Base-by-base conservation (phyloP, 2,113 vertebrate genomes). In the Picathartes gymnocephalus region DNA sequence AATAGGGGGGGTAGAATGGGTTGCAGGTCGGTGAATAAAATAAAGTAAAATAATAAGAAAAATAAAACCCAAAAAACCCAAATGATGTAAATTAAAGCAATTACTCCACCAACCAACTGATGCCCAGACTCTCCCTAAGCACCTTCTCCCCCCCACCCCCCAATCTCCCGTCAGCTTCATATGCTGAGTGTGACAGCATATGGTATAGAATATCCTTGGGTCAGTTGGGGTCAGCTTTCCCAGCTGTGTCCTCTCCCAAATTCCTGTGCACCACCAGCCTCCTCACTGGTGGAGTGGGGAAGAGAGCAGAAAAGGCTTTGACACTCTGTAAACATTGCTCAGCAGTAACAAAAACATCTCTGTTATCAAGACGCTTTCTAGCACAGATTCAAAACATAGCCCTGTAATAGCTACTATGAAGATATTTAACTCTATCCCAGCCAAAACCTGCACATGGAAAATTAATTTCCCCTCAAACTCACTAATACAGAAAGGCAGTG, bases 111-210 rank as follows among this genome's bases (percentile, higher is more conserved):
- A 57, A 35, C 20, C 3, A 37, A 47, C 40, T 11, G 20, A 56
- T 56, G 42, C 9, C 21, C 53, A 57, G 25, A 15, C 5, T 40
- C 33, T 16, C 8, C 48, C 33, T 4, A 5, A 57, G n/a, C 48
- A 83, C 22, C 7, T 4, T 15, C 9, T 8, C 1, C 8, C 3
- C 3, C 15, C 2, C 0, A 0, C 3, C 31, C 10, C 17, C 12
- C 6, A 66, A 0, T 35, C 9, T 60, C 12, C 7, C 13, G 5
- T 28, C 44, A 64, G 35, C 4, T 64, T n/a, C 58, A 27, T 53
- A 37, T 53, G 31, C 37, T 64, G n/a, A 69, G 12, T 2, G 3
- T 23, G 22, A 24, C 3, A 7, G 13, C 30, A 24, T n/a, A 27
- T 7, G 10, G 21, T 22, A 2, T 19, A 39, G 48, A 7, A 64